Evolutionary conservation across 2,888 invertebrate species (phyloP), one percentile per base, ranked within the genome.

Genomic region (Protophormia terraenovae): DNA sequence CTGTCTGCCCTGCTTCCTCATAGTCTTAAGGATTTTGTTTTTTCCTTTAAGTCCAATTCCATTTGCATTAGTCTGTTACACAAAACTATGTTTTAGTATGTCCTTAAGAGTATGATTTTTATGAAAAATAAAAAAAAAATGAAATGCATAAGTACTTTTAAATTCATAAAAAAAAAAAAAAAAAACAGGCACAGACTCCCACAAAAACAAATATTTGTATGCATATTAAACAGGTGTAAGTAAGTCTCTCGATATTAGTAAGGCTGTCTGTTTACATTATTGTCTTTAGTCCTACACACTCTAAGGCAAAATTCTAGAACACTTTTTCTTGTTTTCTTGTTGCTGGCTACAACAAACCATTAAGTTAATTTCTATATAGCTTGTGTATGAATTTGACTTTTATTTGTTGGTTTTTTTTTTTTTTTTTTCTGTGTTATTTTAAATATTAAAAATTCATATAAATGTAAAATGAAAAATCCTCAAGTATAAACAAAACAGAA

Each of bases 391-490:
- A 16, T 72, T 79, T 79, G 64, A 64, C 62, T 79, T 72, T 79
- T 72, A 79, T 79, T 55, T 55, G 62, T 72, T 53, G 55, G 64
- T 66, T 41, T 1, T 16, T 41, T 50, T 19, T 22, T 50, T 38
- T 53, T 60, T 32, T 24, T 62, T 47, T 6, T 27, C 53, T 41
- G 7, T 45, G 22, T 24, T 66, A 19, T 35, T 29, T 60, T 53
- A 38, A 2, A 38, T 6, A 62, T 73, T 62, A 88, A 90, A 90
- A 89, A 90, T 89, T 89, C 88, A 89, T 89, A 88, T 89, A 88
- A 89, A 87, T 89, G 88, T 89, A 89, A 89, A 89, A 89, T 87
- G 89, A 88, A 89, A 76, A 89, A 89, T 90, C 88, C 89, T 88
- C 88, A 90, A 89, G 89, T 58, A 79, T n/a, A 66, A 64, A 76